phyloP scores from a whole-genome alignment of 23 tunicate genomes.

The Diplosoma virens region DNA sequence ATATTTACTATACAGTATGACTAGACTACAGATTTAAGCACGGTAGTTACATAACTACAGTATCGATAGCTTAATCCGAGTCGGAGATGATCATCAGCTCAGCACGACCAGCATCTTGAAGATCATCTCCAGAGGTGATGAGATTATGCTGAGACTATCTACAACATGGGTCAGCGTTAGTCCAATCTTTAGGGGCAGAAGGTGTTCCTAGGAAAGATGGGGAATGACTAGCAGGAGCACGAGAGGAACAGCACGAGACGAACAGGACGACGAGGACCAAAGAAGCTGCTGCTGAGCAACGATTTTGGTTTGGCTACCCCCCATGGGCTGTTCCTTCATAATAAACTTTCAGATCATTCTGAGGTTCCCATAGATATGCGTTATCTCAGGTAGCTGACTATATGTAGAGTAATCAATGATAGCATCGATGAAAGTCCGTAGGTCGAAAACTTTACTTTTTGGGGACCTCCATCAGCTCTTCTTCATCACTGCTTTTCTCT shows the following conservation, averaged over 20 bases:
- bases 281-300: constrained; percentile 26
- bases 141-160: not conserved
- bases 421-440: constrained; percentile 24
- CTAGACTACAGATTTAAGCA: constrained; percentile 1
- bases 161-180: not conserved
- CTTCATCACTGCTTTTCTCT: constrained; percentile 34
- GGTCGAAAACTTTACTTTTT: constrained; percentile 9
- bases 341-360: constrained; percentile 16
- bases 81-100: not conserved
- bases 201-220: constrained; percentile 9
- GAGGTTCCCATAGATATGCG: constrained; percentile 29
- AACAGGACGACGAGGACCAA: constrained; percentile 19
- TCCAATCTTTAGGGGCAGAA: constrained; percentile 15
- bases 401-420: constrained; percentile 21
- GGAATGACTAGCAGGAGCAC: constrained; percentile 21
- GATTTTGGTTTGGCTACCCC: constrained; percentile 25
- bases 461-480: constrained; percentile 32
- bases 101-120: constrained; percentile 14
- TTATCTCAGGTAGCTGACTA: constrained; percentile 33
- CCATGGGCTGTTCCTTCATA: constrained; percentile 31
- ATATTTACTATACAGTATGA: constrained; percentile 7
- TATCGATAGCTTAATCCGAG: constrained; percentile 5
- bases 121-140: constrained; percentile 5
- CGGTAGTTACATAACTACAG: not conserved
- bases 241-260: no score